phyloP scores from a whole-genome alignment of 2,113 vertebrate species.

The Petrocephalus microphthalmus region DNA sequence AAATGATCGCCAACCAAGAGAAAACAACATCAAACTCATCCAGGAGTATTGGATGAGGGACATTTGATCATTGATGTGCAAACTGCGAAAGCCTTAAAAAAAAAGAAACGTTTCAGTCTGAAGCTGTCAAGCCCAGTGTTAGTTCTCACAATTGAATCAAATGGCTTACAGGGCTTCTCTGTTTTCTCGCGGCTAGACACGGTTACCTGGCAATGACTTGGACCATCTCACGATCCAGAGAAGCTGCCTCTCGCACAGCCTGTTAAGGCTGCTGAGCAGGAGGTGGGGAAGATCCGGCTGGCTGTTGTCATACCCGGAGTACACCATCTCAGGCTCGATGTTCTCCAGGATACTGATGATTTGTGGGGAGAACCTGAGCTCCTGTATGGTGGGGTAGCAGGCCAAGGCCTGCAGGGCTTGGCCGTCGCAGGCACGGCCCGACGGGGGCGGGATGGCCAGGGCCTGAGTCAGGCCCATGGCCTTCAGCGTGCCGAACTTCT shows the following conservation, averaged over 20 bases:
- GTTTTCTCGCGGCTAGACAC: not conserved
- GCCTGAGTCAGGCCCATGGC: constrained; percentile 68
- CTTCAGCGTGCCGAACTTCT: constrained; percentile 83
- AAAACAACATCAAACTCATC: constrained; percentile 97
- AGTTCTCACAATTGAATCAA: not conserved
- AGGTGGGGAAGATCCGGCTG: constrained; percentile 75
- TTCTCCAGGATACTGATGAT: constrained; percentile 78
- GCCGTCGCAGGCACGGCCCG: constrained; percentile 61
- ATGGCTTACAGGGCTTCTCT: not conserved
- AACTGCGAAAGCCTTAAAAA: constrained; percentile 79
- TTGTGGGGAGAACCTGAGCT: constrained; percentile 74
- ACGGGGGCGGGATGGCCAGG: constrained; percentile 69
- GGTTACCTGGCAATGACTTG: constrained; percentile 90
- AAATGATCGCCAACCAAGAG: constrained; percentile 91
- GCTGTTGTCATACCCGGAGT: constrained; percentile 77
- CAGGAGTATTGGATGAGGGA: constrained; percentile 97
- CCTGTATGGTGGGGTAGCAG: constrained; percentile 68
- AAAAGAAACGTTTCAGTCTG: not conserved
- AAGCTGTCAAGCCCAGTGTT: not conserved
- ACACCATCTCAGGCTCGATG: constrained; percentile 86
- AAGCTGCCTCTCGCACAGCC: constrained; percentile 87
- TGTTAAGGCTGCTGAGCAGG: constrained; percentile 86
- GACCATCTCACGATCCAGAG: constrained; percentile 95
- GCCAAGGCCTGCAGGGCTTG: constrained; percentile 68
- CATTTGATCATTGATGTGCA: constrained; percentile 96